phyloP scores from a whole-genome alignment of 2,113 vertebrate species.

The Caranx ignobilis region DNA sequence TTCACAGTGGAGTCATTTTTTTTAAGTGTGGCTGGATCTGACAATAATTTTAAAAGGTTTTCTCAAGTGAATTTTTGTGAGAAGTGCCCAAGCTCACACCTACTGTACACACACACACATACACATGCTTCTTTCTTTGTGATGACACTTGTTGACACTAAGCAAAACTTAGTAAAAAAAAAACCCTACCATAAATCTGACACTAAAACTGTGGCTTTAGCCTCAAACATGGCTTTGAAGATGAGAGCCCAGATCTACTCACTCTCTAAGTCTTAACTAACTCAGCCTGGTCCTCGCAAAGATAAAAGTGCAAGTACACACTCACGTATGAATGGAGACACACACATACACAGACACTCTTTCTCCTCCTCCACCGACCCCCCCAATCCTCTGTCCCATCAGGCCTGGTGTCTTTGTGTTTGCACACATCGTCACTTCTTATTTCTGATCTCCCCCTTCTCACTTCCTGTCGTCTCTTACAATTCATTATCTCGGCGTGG shows the following conservation, averaged over 20 bases:
- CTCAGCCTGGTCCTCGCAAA: no score
- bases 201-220: no score
- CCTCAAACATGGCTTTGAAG: no score
- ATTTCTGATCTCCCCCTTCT: constrained; percentile 42
- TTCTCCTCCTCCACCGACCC: background rate
- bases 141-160: no score
- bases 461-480: constrained; percentile 40
- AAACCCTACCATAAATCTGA: no score
- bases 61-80: constrained; percentile 1
- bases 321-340: background rate
- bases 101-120: background rate
- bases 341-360: background rate
- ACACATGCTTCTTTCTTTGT: background rate
- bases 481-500: constrained; percentile 64
- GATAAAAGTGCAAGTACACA: background rate
- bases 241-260: no score
- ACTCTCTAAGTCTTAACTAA: no score
- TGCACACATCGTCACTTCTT: constrained; percentile 63
- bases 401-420: constrained; percentile 61
- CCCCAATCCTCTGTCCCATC: constrained; percentile 27
- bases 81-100: constrained; percentile 1
- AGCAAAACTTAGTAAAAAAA: no score
- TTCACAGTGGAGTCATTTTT: background rate
- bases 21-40: background rate
- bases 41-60: background rate